Conservation (phyloP, 2,797 vertebrate genomes). For the Fistularia tabacaria region DNA sequence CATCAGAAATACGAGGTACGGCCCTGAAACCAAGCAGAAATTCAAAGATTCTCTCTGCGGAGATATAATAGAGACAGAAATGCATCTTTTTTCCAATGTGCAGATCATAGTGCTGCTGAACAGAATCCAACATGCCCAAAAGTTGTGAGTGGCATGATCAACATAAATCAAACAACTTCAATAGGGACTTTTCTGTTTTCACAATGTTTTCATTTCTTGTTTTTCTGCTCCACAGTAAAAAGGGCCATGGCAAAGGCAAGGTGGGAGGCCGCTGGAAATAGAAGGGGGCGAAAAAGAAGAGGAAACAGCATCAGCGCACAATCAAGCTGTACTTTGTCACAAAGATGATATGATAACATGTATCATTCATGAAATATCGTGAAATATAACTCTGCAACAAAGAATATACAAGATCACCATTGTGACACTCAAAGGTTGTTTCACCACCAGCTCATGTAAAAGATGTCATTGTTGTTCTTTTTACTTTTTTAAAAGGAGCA, state of each 20-base stretch:
- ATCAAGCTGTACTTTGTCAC: no score
- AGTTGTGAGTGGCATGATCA: slow-evolving; percentile 80
- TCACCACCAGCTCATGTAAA: no score
- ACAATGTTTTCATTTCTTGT: not conserved
- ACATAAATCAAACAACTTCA: no score
- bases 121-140: slow-evolving; percentile 89
- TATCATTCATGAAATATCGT: no score
- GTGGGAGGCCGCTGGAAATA: slow-evolving; percentile 91
- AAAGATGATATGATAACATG: no score
- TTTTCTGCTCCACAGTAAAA: slow-evolving; percentile 74
- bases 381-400: no score
- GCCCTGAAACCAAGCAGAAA: not conserved
- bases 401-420: no score
- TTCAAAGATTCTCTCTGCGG: no score
- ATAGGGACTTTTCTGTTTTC: not conserved
- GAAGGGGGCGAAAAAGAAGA: not conserved
- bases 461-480: no score
- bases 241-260: slow-evolving; percentile 85
- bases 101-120: slow-evolving; percentile 89
- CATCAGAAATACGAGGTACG: slow-evolving; percentile 88
- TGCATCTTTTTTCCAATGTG: not conserved
- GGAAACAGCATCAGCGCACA: not conserved
- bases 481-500: no score
- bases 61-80: not conserved
- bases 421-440: no score